Percentiles rank a stretch among this genome's conserved stretches.
Evolutionary conservation across 92 coral and sea anemone genomes (phyloP).

Genomic region (Scolanthus callimorphus): DNA sequence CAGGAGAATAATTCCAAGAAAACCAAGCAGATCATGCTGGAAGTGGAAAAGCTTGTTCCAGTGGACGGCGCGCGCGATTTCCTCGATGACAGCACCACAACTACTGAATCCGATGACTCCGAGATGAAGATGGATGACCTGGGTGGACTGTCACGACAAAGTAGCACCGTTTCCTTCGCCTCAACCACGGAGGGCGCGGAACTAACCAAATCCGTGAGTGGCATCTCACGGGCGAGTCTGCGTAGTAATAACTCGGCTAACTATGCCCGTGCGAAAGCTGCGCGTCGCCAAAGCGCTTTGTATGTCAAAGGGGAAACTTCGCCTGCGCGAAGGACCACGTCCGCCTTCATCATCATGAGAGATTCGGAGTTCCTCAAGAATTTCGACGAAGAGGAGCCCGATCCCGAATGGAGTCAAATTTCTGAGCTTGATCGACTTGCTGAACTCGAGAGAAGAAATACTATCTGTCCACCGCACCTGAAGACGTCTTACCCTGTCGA

Average conservation of each 20-base stretch:
- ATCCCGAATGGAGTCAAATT: constrained; percentile 85
- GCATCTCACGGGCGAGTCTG: constrained; percentile 44
- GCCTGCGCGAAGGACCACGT: constrained; percentile 76
- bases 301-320: constrained; percentile 73
- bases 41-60: constrained; percentile 14
- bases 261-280: constrained; percentile 48
- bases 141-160: constrained; percentile 3
- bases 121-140: constrained; percentile 49
- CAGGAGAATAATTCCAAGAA: constrained; percentile 16
- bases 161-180: constrained; percentile 25
- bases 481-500: constrained; percentile 97
- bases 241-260: constrained; percentile 37
- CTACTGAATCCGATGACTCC: constrained; percentile 27
- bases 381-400: constrained; percentile 67
- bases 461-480: constrained; percentile 84
- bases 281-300: constrained; percentile 81
- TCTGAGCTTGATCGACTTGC: constrained; percentile 76
- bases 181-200: constrained; percentile 16
- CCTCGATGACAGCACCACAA: constrained; percentile 33
- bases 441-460: constrained; percentile 85
- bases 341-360: constrained; percentile 71
- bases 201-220: constrained; percentile 34
- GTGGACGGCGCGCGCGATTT: constrained; percentile 18
- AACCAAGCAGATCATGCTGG: constrained; percentile 6
- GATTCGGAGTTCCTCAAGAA: constrained; percentile 70